Evolutionary conservation across 2,797 vertebrate genomes (phyloP).

Genomic region (Mus caroli): DNA sequence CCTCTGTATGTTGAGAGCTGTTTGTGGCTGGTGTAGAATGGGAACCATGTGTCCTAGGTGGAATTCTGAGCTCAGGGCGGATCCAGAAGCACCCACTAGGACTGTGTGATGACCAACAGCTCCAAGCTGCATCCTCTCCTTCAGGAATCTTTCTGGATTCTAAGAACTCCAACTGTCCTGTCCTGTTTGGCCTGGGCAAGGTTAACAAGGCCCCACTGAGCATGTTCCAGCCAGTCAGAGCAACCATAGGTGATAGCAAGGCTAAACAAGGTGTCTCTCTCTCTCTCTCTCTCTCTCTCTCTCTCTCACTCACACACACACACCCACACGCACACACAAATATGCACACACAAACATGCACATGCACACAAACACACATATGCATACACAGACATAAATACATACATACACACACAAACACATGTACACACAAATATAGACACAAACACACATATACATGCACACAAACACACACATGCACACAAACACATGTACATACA

Average conservation of each 20-base stretch:
- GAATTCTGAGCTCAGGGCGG: not conserved
- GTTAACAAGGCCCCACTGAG: not conserved
- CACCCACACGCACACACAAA: not conserved
- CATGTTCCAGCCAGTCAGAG: not conserved
- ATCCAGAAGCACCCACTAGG: not conserved
- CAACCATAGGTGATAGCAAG: not conserved
- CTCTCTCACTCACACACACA: no score
- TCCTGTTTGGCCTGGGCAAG: not conserved
- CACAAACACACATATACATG: no score
- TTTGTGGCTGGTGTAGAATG: not conserved
- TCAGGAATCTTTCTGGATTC: not conserved
- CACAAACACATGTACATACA: not conserved
- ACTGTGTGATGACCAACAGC: not conserved
- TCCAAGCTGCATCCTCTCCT: not conserved
- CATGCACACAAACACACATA: no score
- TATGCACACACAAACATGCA: accelerated
- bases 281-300: no score
- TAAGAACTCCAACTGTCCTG: not conserved
- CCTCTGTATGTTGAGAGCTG: not conserved
- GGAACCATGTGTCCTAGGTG: not conserved
- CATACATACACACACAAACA: not conserved
- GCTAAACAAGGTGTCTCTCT: not conserved
- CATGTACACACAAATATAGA: no score
- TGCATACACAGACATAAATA: not conserved
- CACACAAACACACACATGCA: not conserved